Evolutionary conservation across 1,140 invertebrate species (phyloP), one percentile per base, ranked within the genome.

Genomic region (Camponotus vicinus): DNA sequence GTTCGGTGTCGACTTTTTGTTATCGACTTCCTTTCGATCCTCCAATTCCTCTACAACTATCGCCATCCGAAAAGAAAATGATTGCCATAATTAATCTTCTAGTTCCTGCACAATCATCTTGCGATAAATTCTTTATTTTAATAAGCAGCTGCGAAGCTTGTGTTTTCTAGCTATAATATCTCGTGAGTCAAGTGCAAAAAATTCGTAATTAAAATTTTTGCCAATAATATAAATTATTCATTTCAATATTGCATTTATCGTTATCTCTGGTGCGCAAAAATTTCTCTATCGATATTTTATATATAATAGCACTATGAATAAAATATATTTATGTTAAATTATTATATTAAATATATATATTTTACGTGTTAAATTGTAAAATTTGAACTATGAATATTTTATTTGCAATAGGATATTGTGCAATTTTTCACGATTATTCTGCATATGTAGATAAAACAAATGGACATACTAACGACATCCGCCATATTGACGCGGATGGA

Each of bases 401-500:
- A 66, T 66, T 37, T 34, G 32, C 7, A 40, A 66, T 2, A 52
- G 67, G 67, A 52, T 79, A 55, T 55, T 0, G 45, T 0, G 45
- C 45, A 37, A 66, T 79, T 7, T 42, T 7, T 49, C 64, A 18
- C 45, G 0, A 7, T 45, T 66, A 66, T 55, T 69, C 9, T 32
- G n/a, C 49, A 21, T 27, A n/a, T 27, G 40, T 0, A 45, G 3
- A 11, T 3, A 27, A 18, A 55, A 61, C 27, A 32, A 49, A 61
- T 45, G 40, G 27, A 57, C 37, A 45, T 45, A 40, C 67, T 61
- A 71, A 45, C 40, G 18, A 73, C 52, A 11, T 61, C 21, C 27
- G 37, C 3, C 27, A 13, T 61, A 75, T 83, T 42, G 37, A 61
- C 37, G 67, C 49, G 79, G 27, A 82, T 82, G 67, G 52, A 82